Evolutionary conservation across 2,888 invertebrate genomes (phyloP), one percentile per base, ranked within the genome.

Genomic region (Allophyes oxyacanthae): DNA sequence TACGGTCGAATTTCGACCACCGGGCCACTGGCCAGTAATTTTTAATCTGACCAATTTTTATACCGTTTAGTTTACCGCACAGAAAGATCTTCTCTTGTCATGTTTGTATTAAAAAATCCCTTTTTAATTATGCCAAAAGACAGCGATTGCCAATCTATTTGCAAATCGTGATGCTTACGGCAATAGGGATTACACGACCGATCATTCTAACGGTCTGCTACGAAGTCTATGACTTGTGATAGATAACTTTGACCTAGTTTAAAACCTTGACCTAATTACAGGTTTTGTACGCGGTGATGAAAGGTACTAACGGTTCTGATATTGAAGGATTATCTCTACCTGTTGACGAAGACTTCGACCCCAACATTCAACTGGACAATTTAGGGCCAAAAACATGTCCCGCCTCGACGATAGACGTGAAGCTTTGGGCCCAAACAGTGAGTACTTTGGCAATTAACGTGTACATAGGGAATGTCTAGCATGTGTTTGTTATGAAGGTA

Each of bases 301-400:
- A 90, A 67, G 95, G 95, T 8, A 91, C 92, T 30, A 92, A 90
- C 48, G 92, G 94, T 11, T 82, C 93, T 25, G 95, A 95, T 55
- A 92, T 93, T 28, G 90, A 95, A 63, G 95, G 95, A 1, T 84
- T 95, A 20, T 88, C 94, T 8, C 88, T 93, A 37, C 95, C 95
- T 6, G 85, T 94, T 14, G 95, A 95, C 56, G 96, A 96, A 64
- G 97, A 97, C 79, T 97, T 97, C 74, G 96, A 96, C 83, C 96
- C 96, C 0, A 96, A 96, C 76, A 96, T 97, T 52, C 95, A 95
- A 60, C 88, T 96, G 55, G 97, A 97, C 77, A 96, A 97, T 81
- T 87, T 97, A 49, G 92, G 94, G 10, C 94, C 95, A 7, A 95
- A 95, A 84, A 79, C 91, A 14, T 63, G 87, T 26, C 85, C 90